Percentiles rank a stretch among this genome's conserved stretches.
Conservation (phyloP, 2,797 vertebrate genomes). For the Melanotaenia pygmaea region DNA sequence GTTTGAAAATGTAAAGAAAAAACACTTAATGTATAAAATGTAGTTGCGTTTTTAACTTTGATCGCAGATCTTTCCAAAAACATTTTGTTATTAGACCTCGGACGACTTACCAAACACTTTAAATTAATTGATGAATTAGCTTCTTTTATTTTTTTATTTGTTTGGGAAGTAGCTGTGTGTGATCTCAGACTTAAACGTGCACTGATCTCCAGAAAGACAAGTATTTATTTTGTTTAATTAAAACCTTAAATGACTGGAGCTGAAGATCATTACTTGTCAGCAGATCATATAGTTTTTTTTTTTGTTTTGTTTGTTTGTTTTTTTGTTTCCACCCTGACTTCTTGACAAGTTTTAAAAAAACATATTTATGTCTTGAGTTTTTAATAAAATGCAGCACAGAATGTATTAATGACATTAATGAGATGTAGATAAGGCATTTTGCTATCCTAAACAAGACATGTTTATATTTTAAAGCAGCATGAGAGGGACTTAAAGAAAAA, state of each 20-base stretch:
- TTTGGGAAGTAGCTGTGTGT: constrained; percentile 14
- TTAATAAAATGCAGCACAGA: constrained; percentile 2
- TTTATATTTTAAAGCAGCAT: constrained; percentile 6
- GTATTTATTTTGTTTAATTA: constrained; percentile 69
- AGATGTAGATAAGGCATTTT: constrained; percentile 11
- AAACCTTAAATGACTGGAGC: constrained; percentile 30
- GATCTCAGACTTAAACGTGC: constrained; percentile 46
- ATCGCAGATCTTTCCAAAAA: background rate
- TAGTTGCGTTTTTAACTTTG: constrained; percentile 9
- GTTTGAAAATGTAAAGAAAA: background rate
- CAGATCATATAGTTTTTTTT: constrained; percentile 17
- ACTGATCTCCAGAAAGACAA: constrained; percentile 63
- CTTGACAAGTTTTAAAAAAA: constrained; percentile 17
- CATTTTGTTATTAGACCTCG: constrained; percentile 10
- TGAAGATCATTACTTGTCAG: constrained; percentile 50
- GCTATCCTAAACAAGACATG: background rate
- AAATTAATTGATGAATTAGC: background rate
- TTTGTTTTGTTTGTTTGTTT: background rate
- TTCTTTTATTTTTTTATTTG: background rate
- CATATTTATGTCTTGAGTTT: background rate
- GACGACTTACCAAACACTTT: background rate
- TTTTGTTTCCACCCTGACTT: background rate
- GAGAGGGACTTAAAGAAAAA: constrained; percentile 1
- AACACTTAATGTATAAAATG: background rate
- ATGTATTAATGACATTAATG: constrained; percentile 27